Base-by-base conservation (phyloP, 2,113 vertebrate species). In the Plecotus auritus region DNA sequence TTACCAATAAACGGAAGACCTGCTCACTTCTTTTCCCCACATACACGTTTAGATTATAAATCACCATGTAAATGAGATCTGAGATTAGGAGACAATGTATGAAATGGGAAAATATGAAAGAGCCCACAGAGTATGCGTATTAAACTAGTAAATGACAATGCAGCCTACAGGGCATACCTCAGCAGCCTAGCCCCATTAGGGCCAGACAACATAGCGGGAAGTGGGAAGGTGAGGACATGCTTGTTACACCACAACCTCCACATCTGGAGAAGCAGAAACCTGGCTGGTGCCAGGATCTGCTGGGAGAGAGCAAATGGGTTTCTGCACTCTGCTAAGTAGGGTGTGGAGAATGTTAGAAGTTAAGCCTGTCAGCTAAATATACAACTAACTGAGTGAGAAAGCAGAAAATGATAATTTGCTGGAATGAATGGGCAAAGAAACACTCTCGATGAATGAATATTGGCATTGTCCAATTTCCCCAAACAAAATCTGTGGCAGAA, bases 31-130 rank as follows among this genome's bases (percentile, higher is more conserved):
- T 89, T 64, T 47, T 88, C 40, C 59, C 22, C n/a, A 20, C 67
- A n/a, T n/a, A 84, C 4, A 85, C 56, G 17, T 95, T 90, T 85
- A 80, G 73, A 96, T 96, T 47, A 88, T 85, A 94, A 94, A 86
- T 96, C 88, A 94, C n/a, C 32, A 70, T 26, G 56, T 64, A 85
- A 88, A 91, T 95, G 78, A 93, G 70, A 82, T 32, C 59, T n/a
- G 66, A 90, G 82, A 93, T 80, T 54, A 83, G 84, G 61, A 92
- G 51, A 94, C 18, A 45, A 92, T 69, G 47, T 90, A 93, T 90
- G 54, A 96, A 95, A 85, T 83, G 64, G 67, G 45, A 26, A 90
- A 73, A 23, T 54, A 66, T 49, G 59, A 47, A 78, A 92, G 92
- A 83, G 66, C 51, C n/a, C 69, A 14, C 12, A 56, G 32, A 95